These are phyloP conservation scores for Cylloceria caligata DNA, from an alignment of 2,888 invertebrate species.

Conservation along the genomic window DNA sequence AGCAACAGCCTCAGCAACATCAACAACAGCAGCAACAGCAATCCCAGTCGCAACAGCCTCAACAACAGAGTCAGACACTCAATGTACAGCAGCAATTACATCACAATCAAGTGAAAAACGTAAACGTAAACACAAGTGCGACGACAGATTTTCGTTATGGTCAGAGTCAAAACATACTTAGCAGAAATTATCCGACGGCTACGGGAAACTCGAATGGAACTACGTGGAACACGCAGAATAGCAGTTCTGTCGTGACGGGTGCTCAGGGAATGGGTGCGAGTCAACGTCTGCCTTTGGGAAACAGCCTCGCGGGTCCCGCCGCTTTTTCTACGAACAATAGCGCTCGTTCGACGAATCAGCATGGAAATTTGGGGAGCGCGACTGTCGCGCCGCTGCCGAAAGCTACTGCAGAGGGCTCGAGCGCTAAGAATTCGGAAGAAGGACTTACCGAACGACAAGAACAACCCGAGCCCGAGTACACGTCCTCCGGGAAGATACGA, in stretches of 20 bases:
- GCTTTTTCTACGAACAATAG: constrained; percentile 73
- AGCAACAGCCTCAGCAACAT: constrained; percentile 67
- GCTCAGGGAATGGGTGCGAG: constrained; percentile 76
- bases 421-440: constrained; percentile 38
- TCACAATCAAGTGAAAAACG: constrained; percentile 82
- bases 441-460: constrained; percentile 23
- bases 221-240: constrained; percentile 78
- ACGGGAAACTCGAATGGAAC: constrained; percentile 75
- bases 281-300: constrained; percentile 73
- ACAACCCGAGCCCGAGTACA: constrained; percentile 85
- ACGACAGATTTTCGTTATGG: constrained; percentile 83
- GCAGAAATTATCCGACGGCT: constrained; percentile 79
- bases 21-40: constrained; percentile 71
- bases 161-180: constrained; percentile 83
- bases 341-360: constrained; percentile 35
- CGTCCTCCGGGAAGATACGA: constrained; percentile 89
- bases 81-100: constrained; percentile 83
- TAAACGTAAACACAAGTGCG: constrained; percentile 81
- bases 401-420: background rate
- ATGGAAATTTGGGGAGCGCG: background rate
- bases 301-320: constrained; percentile 76
- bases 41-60: constrained; percentile 80
- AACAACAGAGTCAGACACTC: constrained; percentile 77
- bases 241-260: constrained; percentile 74
- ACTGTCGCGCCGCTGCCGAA: background rate